Evolutionary conservation across 2,888 invertebrate species (phyloP).

Genomic region (Heteromyza rotundicornis): DNA sequence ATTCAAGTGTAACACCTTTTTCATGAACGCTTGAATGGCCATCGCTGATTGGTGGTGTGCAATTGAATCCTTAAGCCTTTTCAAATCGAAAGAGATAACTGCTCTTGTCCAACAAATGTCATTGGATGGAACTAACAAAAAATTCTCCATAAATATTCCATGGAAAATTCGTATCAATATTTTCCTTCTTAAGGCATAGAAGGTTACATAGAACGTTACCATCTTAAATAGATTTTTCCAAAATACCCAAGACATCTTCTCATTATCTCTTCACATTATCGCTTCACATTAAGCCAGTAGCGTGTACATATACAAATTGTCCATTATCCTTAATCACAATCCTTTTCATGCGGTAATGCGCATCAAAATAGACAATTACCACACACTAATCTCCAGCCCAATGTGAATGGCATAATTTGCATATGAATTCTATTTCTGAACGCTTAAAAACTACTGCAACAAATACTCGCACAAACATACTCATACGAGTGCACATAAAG

Average conservation of each 20-base stretch:
- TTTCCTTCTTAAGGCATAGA: too few species aligned
- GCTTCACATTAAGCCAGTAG: constrained; percentile 16
- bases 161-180: too few species aligned
- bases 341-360: constrained; percentile 11
- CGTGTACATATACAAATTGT: background rate
- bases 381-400: constrained; percentile 14
- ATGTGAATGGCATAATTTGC: constrained; percentile 26
- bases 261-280: constrained; percentile 3
- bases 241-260: too few species aligned
- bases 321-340: constrained; percentile 22
- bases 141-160: too few species aligned
- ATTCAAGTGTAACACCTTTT: background rate
- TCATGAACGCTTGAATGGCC: background rate
- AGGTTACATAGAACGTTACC: too few species aligned
- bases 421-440: constrained; percentile 16
- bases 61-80: too few species aligned
- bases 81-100: too few species aligned
- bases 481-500: background rate
- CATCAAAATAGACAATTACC: constrained; percentile 15
- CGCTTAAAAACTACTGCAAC: background rate
- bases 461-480: background rate
- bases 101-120: too few species aligned
- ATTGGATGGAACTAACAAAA: too few species aligned
- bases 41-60: background rate
- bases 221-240: too few species aligned